Evolutionary conservation across 2,797 vertebrate species (phyloP), one percentile per base, ranked within the genome.

Genomic region (Tapirus indicus): DNA sequence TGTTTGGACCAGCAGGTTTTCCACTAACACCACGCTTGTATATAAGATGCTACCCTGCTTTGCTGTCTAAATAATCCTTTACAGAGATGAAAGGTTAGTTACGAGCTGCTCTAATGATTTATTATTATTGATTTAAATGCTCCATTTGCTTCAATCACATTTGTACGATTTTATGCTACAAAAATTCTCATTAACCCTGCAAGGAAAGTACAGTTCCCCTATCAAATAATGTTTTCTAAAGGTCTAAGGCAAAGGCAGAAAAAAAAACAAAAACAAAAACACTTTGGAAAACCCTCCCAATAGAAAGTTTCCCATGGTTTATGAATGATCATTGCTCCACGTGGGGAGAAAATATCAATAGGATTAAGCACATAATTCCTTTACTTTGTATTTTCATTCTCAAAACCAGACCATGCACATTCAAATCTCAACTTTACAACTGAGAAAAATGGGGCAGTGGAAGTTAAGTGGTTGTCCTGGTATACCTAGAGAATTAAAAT

Each of bases 71-170:
- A 97, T 97, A 49, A 97, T 96, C 90, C 97, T 88, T 97, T 93
- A 64, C 44, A 95, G 60, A 82, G 97, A 97, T 32, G 72, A 96
- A 98, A 98, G 96, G 83, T 97, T 98, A 98, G 98, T 97, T 93
- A 86, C 96, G 96, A 93, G 95, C 94, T 98, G 93, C 79, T 98
- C 92, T 97, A 98, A 97, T 84, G 97, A 91, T 96, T 95, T 98
- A 87, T 87, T 98, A 86, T 97, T 98, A 98, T 98, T 97, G 88
- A 97, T 97, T 98, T 94, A 98, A 98, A 97, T 98, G 87, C 94
- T 93, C 93, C 94, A 69, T 98, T 98, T 98, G 96, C 97, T 98
- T 94, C 68, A 83, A 92, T 94, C 74, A 94, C 13, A 95, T 87
- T 97, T 96, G 69, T 74, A 97, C 25, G 10, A 91, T 97, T 97